A percentile compares a stretch with the other conserved stretches of the same genome.
Conservation (phyloP, 2,888 invertebrate genomes). For the Alloscopus bannaensis region DNA sequence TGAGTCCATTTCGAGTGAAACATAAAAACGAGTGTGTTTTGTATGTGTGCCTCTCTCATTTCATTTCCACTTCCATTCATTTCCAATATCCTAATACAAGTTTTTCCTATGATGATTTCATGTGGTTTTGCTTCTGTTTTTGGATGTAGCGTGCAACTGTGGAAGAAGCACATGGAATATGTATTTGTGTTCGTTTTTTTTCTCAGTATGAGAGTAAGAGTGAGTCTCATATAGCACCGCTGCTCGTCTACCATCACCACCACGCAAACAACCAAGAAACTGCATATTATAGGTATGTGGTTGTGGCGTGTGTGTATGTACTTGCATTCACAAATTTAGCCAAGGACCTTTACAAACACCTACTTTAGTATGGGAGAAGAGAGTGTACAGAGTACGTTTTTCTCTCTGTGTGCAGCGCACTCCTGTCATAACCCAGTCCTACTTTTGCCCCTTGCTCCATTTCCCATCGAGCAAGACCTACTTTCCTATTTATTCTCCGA, state of each 20-base stretch:
- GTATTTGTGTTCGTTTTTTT: conserved; percentile 2
- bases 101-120: background rate
- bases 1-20: background rate
- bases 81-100: background rate
- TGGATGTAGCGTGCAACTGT: background rate
- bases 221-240: background rate
- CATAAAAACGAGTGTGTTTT: no score
- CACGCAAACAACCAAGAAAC: background rate
- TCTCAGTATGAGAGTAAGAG: background rate
- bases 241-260: no score
- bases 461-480: conserved; percentile 68
- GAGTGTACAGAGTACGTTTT: no score
- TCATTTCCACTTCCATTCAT: conserved; percentile 7
- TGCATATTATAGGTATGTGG: conserved; percentile 1
- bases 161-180: background rate
- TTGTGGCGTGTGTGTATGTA: background rate
- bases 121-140: background rate
- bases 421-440: conserved; percentile 68
- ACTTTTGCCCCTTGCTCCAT: conserved; percentile 70
- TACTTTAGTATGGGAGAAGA: no score
- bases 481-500: conserved; percentile 64
- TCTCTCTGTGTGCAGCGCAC: conserved; percentile 18
- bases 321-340: conserved; percentile 38
- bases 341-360: conserved; percentile 37
- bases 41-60: no score